phyloP scores from a whole-genome alignment of 35 echinoderm and acorn worm genomes.

The Strongylocentrotus purpuratus region DNA sequence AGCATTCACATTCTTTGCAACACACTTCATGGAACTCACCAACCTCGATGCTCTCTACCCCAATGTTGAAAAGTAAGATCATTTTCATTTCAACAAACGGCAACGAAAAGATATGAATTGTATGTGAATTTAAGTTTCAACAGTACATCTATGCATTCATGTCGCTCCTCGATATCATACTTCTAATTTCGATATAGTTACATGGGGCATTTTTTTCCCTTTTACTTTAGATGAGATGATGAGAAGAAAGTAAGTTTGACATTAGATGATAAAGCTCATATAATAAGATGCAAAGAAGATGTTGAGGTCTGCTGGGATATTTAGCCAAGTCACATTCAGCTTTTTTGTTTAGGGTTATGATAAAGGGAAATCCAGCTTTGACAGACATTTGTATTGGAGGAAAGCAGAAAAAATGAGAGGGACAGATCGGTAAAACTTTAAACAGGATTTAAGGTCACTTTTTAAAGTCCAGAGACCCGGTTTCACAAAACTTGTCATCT shows the following conservation, averaged over 20 bases:
- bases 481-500: too few relatives aligned
- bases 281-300: not conserved
- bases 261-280: not conserved
- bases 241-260: not conserved
- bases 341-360: not conserved
- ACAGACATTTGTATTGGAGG: not conserved
- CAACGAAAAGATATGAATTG: slow-evolving; percentile 24
- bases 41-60: slow-evolving; percentile 91
- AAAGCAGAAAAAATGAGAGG: too few relatives aligned
- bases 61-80: slow-evolving; percentile 97
- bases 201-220: not conserved
- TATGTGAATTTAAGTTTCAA: not conserved
- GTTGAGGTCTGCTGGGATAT: not conserved
- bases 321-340: not conserved
- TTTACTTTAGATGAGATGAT: not conserved
- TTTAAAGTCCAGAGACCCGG: too few relatives aligned
- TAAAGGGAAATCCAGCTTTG: not conserved
- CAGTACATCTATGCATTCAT: not conserved
- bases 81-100: not conserved
- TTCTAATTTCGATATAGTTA: not conserved
- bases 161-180: not conserved
- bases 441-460: too few relatives aligned
- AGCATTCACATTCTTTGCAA: slow-evolving; percentile 94
- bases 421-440: too few relatives aligned
- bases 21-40: slow-evolving; percentile 92